These are phyloP conservation scores for Anadara kagoshimensis DNA, from an alignment of 1,140 invertebrate genomes.

Conservation along the genomic window DNA sequence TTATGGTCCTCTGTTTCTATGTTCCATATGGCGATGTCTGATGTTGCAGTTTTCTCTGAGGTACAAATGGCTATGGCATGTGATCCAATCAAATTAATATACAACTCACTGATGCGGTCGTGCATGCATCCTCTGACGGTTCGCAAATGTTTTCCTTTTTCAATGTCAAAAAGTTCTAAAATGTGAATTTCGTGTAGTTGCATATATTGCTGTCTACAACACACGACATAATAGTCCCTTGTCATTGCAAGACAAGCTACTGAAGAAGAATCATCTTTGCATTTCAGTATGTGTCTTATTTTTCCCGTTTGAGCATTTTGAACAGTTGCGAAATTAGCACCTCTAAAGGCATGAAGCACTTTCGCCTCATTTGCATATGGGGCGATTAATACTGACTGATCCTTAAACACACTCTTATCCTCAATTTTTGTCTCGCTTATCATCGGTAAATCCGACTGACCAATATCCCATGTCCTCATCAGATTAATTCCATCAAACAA, in stretches of 20 bases:
- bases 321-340: constrained; percentile 55
- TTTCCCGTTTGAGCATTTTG: constrained; percentile 63
- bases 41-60: constrained; percentile 56
- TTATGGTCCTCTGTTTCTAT: constrained; percentile 73
- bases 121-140: constrained; percentile 66
- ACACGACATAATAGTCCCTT: constrained; percentile 67
- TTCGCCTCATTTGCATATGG: constrained; percentile 54
- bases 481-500: constrained; percentile 67
- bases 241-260: constrained; percentile 63
- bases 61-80: constrained; percentile 64
- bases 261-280: constrained; percentile 61
- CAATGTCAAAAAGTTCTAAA: constrained; percentile 67
- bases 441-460: constrained; percentile 43
- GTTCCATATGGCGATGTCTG: constrained; percentile 71
- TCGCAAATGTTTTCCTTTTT: constrained; percentile 63
- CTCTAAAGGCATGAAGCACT: constrained; percentile 65
- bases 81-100: constrained; percentile 64
- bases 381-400: constrained; percentile 58
- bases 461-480: constrained; percentile 65
- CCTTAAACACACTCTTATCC: constrained; percentile 61
- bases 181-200: constrained; percentile 63
- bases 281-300: constrained; percentile 60
- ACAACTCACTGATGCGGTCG: constrained; percentile 59
- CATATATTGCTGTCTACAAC: constrained; percentile 64
- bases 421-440: constrained; percentile 55